Base-by-base conservation (phyloP, 2,888 invertebrate species). In the Rhagophthalmus giganteus region DNA sequence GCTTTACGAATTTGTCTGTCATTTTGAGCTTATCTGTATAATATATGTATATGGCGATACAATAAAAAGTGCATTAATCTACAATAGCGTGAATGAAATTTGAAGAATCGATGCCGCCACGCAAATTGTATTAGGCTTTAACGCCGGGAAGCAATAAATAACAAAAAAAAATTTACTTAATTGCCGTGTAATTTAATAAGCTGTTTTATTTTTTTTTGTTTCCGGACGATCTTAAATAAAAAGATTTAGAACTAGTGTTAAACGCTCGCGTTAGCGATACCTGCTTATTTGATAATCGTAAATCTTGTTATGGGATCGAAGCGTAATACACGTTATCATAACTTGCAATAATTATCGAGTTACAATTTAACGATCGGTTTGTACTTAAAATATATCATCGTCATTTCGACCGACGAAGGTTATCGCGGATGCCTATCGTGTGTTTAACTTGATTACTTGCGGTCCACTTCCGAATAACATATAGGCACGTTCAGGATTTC, bases 231-330 rank as follows among this genome's bases (percentile, higher is more conserved):
- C 2, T 13, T 27, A 31, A 32, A 33, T 26, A 42, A 10, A 9
- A 20, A 41, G 16, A 15, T 8, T 26, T 8, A 26, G 13, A 6
- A n/a, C 11, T 39, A 9, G 39, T 16, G 34, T 26, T 34, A 44
- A 44, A 27, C 12, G 28, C 9, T 15, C 5, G 5, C 24, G 45
- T 45, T 45, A 45, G 30, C 7, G 35, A 45, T 45, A 45, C 45
- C 35, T 27, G 45, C 37, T 45, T 45, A 45, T 45, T 45, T 45
- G 26, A 37, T 24, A 30, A 45, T 45, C 45, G 37, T 45, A 45
- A 45, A 45, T 45, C 45, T 28, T 20, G 11, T 25, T 3, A 15
- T 27, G 25, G 12, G 4, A 20, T 25, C 1, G 9, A 6, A n/a
- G 11, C 28, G n/a, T n/a, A n/a, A n/a, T n/a, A n/a, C n/a, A 32